Evolutionary conservation across 2,797 vertebrate genomes (phyloP).

Genomic region (Falco biarmicus): DNA sequence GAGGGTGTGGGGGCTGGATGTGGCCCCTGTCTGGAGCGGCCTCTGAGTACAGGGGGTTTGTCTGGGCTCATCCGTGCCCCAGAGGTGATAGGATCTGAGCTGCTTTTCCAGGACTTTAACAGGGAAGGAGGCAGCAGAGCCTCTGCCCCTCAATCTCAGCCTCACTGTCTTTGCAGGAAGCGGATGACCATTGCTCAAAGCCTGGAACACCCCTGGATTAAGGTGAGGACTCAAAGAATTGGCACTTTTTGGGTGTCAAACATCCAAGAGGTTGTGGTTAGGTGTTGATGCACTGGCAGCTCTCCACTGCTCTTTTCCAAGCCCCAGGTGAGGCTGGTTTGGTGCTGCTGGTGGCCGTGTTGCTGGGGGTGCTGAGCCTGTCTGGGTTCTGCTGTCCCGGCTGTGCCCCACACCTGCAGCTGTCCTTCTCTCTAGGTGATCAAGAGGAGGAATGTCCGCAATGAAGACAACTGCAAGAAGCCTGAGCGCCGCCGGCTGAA

Average conservation of each 20-base stretch:
- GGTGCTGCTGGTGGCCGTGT: background rate
- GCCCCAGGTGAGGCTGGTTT: rapidly evolving
- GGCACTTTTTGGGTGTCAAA: background rate
- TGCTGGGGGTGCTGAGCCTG: background rate
- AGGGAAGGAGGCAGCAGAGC: background rate
- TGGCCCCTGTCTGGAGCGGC: background rate
- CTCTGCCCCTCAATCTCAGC: background rate
- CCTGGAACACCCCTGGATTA: conserved; percentile 97
- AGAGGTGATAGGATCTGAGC: rapidly evolving
- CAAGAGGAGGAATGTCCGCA: conserved; percentile 92
- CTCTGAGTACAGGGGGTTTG: background rate
- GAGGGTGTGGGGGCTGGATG: background rate
- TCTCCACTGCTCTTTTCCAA: background rate
- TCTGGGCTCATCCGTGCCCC: background rate
- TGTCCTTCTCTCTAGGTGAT: conserved; percentile 84
- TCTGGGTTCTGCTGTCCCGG: rapidly evolving
- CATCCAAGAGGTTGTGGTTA: rapidly evolving
- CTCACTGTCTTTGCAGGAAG: conserved; percentile 80
- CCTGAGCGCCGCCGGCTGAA: conserved; percentile 92
- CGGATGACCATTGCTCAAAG: conserved; percentile 96
- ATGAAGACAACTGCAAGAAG: conserved; percentile 89
- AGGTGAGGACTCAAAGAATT: conserved; percentile 77
- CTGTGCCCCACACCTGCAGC: rapidly evolving
- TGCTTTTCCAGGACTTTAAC: background rate
- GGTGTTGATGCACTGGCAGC: background rate